Evolutionary conservation across 2,113 vertebrate species (phyloP).

Genomic region (Oncorhynchus gorbuscha): DNA sequence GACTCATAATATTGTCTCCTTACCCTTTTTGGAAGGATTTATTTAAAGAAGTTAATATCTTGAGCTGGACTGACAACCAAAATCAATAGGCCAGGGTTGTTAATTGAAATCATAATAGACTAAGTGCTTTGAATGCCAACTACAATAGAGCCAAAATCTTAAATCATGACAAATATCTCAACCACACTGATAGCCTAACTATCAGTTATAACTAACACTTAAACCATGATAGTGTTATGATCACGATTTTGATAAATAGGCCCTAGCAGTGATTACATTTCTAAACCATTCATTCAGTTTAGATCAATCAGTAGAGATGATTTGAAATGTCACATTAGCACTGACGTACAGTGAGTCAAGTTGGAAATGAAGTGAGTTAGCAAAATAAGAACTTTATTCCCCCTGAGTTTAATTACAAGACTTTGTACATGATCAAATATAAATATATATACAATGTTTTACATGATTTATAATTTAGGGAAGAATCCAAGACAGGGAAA

Average conservation of each 20-base stretch:
- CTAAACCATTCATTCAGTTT: neutral
- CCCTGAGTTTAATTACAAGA: constrained; percentile 41
- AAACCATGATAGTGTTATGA: neutral
- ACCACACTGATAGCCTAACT: no score
- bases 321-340: neutral
- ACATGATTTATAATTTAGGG: constrained; percentile 22
- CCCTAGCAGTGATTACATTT: no score
- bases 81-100: no score
- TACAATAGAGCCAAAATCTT: no score
- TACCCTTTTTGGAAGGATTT: no score
- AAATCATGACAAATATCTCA: no score
- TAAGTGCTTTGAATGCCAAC: no score
- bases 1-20: no score
- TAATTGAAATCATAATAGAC: no score
- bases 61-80: no score
- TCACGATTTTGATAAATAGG: neutral
- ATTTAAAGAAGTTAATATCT: no score
- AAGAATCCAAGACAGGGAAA: neutral
- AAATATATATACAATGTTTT: constrained; percentile 36
- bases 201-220: neutral
- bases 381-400: constrained; percentile 50
- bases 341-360: neutral
- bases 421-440: constrained; percentile 31
- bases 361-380: neutral
- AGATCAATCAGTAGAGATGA: neutral